Evolutionary conservation across 2,797 vertebrate genomes (phyloP), one percentile per base, ranked within the genome.

Genomic region (Falco rusticolus): DNA sequence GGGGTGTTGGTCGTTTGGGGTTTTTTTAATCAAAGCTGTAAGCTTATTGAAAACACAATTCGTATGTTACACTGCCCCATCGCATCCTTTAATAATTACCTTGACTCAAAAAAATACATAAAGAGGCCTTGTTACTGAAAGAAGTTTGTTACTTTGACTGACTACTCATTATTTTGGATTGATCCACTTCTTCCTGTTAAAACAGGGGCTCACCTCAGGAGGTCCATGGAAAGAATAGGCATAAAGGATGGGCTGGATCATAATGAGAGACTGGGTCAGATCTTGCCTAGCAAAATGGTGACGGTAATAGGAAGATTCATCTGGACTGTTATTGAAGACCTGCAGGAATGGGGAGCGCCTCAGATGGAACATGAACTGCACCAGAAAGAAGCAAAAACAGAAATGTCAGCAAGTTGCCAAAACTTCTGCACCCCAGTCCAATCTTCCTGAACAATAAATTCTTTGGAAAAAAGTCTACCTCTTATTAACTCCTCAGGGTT

Each of bases 361-460:
- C 97, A 99, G 98, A 96, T 99, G 99, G 98, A 99, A 99, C 99
- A 99, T 99, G 88, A 99, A 99, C 99, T 99, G 95, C n/a, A 93
- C 13, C 87, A 47, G 68, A 79, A 75, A 89, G n/a, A 25, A 89
- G 65, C 10, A 56, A 88, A 56, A 45, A 57, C 16, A 83, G 11
- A 60, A 71, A 75, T 6, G 34, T 86, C 37, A 96, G 17, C 51
- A 71, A 77, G n/a, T 6, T 88, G 74, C 59, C 29, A 78, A 29
- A 87, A 81, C 64, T 31, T 60, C 31, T 66, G 47, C 7, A 87
- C 20, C 10, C 25, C 68, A 33, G 14, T 29, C 47, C 22, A 53
- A 3, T 56, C 24, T 69, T 81, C 53, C 7, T 33, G 16, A 87
- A 82, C 29, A 74, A 47, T 31, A 84, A 76, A 54, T 81, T 60